Evolutionary conservation across 2,888 invertebrate species (phyloP).

Genomic region (Philaethria dido): DNA sequence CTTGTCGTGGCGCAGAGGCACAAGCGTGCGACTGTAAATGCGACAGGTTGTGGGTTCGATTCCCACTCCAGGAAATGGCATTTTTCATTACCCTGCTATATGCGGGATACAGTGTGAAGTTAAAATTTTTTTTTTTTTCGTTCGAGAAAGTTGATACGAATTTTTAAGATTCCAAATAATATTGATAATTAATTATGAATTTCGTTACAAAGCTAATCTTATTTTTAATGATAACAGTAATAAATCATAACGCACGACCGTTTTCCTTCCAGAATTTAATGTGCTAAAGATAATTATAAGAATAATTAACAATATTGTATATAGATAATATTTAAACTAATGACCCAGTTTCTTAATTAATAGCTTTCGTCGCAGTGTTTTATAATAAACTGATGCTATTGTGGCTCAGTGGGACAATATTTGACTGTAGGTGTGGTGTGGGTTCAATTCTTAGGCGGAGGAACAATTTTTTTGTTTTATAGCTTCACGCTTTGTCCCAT

Average conservation of each 20-base stretch:
- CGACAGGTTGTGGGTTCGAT: no score
- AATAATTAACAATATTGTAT: constrained; percentile 6
- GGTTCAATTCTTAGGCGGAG: neutral
- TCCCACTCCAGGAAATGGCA: no score
- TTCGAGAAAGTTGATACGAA: no score
- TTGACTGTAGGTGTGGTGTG: neutral
- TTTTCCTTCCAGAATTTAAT: no score
- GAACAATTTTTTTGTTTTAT: neutral
- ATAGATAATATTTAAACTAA: constrained; percentile 16
- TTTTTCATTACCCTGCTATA: no score
- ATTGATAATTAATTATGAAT: neutral
- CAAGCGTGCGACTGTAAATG: no score
- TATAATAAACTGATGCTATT: neutral
- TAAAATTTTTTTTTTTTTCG: no score
- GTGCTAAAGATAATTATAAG: neutral
- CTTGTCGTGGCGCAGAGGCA: no score
- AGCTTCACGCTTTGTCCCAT: no score
- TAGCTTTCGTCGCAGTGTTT: neutral
- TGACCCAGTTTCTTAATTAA: constrained; percentile 15
- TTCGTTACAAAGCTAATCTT: neutral
- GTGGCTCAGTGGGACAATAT: neutral
- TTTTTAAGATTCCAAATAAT: no score
- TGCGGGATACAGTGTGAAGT: no score
- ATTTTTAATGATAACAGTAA: constrained; percentile 2
- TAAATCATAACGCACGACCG: neutral